Conservation (phyloP, 2,888 invertebrate genomes). For the Julus scanicus region DNA sequence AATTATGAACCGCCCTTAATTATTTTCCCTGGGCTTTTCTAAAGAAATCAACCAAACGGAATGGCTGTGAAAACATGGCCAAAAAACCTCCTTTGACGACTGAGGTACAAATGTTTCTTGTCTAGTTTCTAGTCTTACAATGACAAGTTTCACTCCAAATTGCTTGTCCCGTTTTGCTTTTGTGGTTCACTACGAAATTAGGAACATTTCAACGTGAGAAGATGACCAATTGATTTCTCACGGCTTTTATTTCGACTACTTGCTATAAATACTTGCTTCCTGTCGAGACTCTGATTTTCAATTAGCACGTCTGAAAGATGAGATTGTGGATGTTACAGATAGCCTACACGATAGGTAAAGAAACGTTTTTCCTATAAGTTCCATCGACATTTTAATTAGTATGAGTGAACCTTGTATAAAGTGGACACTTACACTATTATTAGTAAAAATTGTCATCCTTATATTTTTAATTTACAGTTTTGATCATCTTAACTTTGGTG, state of each 20-base stretch:
- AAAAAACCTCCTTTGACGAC: background rate
- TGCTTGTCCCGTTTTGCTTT: background rate
- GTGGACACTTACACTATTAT: too few relatives aligned
- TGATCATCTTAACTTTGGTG: background rate
- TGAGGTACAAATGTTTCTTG: background rate
- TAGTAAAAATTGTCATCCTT: too few relatives aligned
- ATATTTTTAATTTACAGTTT: background rate
- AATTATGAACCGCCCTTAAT: slow-evolving; percentile 4
- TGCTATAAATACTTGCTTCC: background rate
- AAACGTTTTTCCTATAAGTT: too few relatives aligned
- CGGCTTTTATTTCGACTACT: background rate
- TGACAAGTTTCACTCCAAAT: background rate
- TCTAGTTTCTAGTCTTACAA: background rate
- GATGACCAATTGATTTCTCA: slow-evolving; percentile 27
- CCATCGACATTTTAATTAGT: background rate
- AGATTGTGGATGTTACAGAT: background rate
- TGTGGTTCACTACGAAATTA: background rate
- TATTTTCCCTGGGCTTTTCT: background rate
- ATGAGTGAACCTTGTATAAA: background rate
- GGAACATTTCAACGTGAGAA: background rate
- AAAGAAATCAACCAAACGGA: slow-evolving; percentile 9
- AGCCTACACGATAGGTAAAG: background rate
- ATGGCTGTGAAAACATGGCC: background rate
- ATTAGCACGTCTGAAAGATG: background rate
- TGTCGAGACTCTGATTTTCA: background rate